phyloP scores from a whole-genome alignment of 2,113 vertebrate species.

The Synodontis membranacea region DNA sequence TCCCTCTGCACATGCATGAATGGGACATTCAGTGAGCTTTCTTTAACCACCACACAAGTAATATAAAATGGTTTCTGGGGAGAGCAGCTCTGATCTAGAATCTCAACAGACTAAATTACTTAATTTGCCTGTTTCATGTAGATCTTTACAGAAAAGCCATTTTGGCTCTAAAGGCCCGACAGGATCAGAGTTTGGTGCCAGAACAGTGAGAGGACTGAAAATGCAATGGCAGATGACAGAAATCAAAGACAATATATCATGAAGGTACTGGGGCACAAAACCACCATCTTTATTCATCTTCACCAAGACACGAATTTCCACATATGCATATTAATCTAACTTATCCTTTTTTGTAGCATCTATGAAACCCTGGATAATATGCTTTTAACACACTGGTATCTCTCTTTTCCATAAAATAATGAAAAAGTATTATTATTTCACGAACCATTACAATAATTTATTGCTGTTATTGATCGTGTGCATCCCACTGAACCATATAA shows the following conservation, averaged over 20 bases:
- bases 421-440: neutral
- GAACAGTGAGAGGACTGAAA: conserved; percentile 22
- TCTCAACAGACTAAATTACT: neutral
- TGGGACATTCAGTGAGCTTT: neutral
- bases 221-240: neutral
- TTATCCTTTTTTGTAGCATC: neutral
- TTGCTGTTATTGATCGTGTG: neutral
- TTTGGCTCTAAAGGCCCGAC: conserved; percentile 81
- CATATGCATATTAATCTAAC: neutral
- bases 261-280: neutral
- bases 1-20: too few relatives aligned
- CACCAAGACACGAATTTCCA: neutral
- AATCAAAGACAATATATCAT: neutral
- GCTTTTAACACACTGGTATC: neutral
- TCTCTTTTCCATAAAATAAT: neutral
- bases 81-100: conserved; percentile 25
- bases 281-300: neutral
- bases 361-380: neutral
- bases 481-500: neutral
- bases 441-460: neutral
- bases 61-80: neutral
- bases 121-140: conserved; percentile 57
- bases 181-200: conserved; percentile 69
- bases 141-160: conserved; percentile 86
- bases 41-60: neutral